These are phyloP conservation scores for Brachionus sp. DNA, from an alignment of 1,140 invertebrate species.

Conservation along the genomic window DNA sequence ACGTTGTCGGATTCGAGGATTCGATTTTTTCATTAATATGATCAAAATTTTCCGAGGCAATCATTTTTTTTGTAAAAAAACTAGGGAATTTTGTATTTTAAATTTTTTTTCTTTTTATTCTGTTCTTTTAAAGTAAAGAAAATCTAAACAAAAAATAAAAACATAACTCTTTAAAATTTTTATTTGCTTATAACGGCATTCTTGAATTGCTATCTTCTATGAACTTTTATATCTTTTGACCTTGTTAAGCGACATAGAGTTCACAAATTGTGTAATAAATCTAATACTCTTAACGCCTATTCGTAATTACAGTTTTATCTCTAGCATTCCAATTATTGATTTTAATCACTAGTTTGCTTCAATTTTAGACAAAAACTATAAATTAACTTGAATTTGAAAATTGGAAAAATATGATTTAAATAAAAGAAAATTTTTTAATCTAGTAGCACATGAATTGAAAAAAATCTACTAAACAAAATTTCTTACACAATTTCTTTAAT, in stretches of 20 bases:
- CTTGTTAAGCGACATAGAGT: neutral
- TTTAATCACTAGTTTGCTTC: too few relatives aligned
- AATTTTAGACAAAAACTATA: too few relatives aligned
- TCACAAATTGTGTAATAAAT: neutral
- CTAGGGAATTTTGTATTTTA: neutral
- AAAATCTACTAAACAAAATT: neutral
- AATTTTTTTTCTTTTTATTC: slow-evolving; percentile 3
- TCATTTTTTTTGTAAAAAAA: neutral
- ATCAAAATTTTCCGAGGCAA: slow-evolving; percentile 27
- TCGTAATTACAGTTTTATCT: neutral
- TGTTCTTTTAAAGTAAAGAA: slow-evolving; percentile 1
- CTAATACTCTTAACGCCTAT: neutral
- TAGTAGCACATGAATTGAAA: neutral
- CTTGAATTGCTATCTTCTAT: neutral
- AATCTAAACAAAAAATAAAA: slow-evolving; percentile 24
- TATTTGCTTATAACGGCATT: neutral
- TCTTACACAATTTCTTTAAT: neutral
- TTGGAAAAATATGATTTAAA: neutral
- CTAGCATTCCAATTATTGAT: too few relatives aligned
- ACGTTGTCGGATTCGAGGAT: neutral
- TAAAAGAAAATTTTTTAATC: neutral
- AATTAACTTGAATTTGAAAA: neutral
- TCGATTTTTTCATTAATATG: neutral
- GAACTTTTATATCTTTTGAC: slow-evolving; percentile 9
- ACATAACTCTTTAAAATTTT: neutral